Evolutionary conservation across 2,113 vertebrate species (phyloP), one percentile per base, ranked within the genome.

Genomic region (Scomber japonicus): DNA sequence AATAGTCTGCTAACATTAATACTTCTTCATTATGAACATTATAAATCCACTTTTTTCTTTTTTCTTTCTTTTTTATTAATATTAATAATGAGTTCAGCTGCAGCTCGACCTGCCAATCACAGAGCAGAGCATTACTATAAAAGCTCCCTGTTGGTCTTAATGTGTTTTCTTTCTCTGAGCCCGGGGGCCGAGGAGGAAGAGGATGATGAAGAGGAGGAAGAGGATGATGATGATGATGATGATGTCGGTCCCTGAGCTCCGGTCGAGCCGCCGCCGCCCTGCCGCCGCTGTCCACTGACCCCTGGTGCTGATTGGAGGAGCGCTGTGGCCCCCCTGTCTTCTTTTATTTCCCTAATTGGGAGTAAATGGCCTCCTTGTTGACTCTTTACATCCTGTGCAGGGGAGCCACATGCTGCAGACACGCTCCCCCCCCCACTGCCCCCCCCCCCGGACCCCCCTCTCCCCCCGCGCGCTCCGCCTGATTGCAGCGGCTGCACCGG

Each of bases 291-390:
- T 95, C 96, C 96, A 95, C 65, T 96, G 96, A 96, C 96, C 96
- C 95, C 93, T 86, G 86, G 93, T 96, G 95, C 96, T 97, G 96
- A 97, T 97, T 97, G 96, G 96, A 95, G 94, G 86, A 92, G 93
- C 90, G 67, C 30, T 83, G 75, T 97, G 95, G 95, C 95, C 95
- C 8, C 8, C 90, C 91, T 90, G 95, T 95, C 94, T 94, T 92
- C 93, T 94, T 95, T 95, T 90, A 94, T 97, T 96, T 94, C 94
- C 87, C 90, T 92, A 92, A 91, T 86, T 94, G 88, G 88, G 91
- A 65, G 83, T 88, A 89, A 90, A 88, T 80, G 81, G 76, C 74
- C 84, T 86, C 77, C 60, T 81, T 87, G 91, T 88, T 88, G 86
- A 85, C 90, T 86, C 89, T 73, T 60, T 30, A 55, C 76, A 81